Conservation (phyloP, 1,140 invertebrate species). For the Brachionus calyciflorus region DNA sequence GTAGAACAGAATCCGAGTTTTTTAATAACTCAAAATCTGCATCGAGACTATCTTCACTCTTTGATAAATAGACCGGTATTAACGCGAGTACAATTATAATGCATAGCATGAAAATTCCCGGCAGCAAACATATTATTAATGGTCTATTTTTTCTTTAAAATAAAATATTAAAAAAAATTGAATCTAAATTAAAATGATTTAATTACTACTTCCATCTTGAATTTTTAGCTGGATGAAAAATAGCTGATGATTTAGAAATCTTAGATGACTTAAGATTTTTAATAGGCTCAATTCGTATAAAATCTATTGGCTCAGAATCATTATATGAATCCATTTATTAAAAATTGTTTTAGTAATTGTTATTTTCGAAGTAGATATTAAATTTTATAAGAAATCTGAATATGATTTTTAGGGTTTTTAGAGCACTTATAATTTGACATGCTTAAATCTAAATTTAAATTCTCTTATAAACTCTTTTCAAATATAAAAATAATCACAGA, state of each 20-base stretch:
- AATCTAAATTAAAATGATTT: neutral
- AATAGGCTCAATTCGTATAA: conserved; percentile 17
- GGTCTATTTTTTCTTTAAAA: conserved; percentile 13
- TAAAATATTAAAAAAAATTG: neutral
- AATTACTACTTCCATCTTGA: conserved; percentile 1
- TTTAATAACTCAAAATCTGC: neutral
- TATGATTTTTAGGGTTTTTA: too few relatives aligned
- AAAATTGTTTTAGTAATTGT: too few relatives aligned
- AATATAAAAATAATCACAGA: too few relatives aligned
- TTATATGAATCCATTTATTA: neutral
- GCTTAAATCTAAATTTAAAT: too few relatives aligned
- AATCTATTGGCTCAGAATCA: neutral
- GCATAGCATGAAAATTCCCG: neutral
- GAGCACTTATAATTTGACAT: too few relatives aligned
- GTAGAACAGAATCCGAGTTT: neutral
- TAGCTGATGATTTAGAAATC: neutral
- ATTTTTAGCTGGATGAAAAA: conserved; percentile 35
- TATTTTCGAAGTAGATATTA: too few relatives aligned
- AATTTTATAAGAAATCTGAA: too few relatives aligned
- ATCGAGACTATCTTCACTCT: neutral
- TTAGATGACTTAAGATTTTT: neutral
- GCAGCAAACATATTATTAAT: neutral
- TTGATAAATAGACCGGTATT: conserved; percentile 13
- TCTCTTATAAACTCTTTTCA: too few relatives aligned
- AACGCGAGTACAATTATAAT: neutral